Percentiles rank a stretch among this genome's conserved stretches.
phyloP scores from a whole-genome alignment of 2,113 vertebrate genomes.

The Taurulus bubalis region DNA sequence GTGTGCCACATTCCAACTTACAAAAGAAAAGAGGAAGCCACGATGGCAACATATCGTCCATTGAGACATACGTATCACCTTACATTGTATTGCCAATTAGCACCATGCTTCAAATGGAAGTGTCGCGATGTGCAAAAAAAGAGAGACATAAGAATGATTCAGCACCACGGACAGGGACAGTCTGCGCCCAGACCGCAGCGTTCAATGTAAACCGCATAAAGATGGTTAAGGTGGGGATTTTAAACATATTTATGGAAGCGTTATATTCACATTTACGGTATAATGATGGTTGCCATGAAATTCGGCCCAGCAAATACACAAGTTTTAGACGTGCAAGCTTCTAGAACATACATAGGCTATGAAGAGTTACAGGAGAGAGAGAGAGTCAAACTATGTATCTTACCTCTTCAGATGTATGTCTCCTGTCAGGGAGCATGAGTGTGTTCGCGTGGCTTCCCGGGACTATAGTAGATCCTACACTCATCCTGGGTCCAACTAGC shows the following conservation, averaged over 20 bases:
- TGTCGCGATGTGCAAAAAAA: background rate
- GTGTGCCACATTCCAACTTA: background rate
- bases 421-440: constrained; percentile 69
- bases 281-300: background rate
- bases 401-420: constrained; percentile 62
- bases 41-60: background rate
- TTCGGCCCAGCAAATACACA: background rate
- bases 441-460: constrained; percentile 77
- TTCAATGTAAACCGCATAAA: accelerated
- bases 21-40: background rate
- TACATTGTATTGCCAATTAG: background rate
- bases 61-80: background rate
- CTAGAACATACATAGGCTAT: background rate
- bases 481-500: constrained; percentile 60
- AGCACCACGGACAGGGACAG: constrained; percentile 36
- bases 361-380: background rate
- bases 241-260: background rate
- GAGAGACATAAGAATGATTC: background rate
- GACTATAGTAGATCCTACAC: constrained; percentile 62
- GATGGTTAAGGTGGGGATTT: no score
- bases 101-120: background rate
- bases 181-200: accelerated
- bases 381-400: constrained; percentile 7
- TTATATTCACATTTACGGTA: background rate
- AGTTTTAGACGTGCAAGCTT: no score